These are phyloP conservation scores for Penaeus vannamei DNA, from an alignment of 1,140 invertebrate species.

Conservation along the genomic window DNA sequence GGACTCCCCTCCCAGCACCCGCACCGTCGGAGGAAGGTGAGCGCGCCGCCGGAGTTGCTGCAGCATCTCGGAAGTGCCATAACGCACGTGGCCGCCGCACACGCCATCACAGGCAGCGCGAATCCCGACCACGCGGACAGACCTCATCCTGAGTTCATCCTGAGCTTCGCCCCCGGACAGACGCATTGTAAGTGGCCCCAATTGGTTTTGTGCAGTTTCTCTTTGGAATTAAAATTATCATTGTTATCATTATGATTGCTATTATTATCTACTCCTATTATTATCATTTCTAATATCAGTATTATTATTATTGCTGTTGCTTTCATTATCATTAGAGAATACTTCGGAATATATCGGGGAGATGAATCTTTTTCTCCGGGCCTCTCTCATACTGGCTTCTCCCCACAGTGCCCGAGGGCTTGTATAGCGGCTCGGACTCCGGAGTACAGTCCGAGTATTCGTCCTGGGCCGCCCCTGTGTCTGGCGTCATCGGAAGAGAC, in stretches of 20 bases:
- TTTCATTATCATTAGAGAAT: background rate
- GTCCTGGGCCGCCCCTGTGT: slow-evolving; percentile 64
- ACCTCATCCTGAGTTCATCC: slow-evolving; percentile 60
- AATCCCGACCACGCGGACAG: slow-evolving; percentile 61
- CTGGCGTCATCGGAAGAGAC: slow-evolving; percentile 42
- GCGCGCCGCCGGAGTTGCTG: slow-evolving; percentile 68
- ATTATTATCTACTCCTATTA: background rate
- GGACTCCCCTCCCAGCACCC: slow-evolving; percentile 60
- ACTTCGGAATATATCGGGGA: background rate
- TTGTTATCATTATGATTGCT: no score
- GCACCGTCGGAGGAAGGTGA: slow-evolving; percentile 67
- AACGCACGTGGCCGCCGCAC: slow-evolving; percentile 36
- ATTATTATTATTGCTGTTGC: background rate
- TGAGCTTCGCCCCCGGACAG: slow-evolving; percentile 54
- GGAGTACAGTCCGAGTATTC: slow-evolving; percentile 68
- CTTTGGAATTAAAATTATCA: background rate
- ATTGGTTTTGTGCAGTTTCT: background rate
- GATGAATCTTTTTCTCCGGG: background rate
- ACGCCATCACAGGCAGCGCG: slow-evolving; percentile 51
- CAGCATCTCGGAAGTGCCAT: slow-evolving; percentile 54
- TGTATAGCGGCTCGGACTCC: slow-evolving; percentile 67
- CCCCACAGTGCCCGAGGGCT: slow-evolving; percentile 60
- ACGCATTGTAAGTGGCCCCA: slow-evolving; percentile 45
- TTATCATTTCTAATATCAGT: background rate
- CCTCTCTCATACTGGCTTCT: background rate